A percentile compares a stretch with the other conserved stretches of the same genome.
Evolutionary conservation across 2,888 invertebrate genomes (phyloP).

Genomic region (Scaptomyza parva): DNA sequence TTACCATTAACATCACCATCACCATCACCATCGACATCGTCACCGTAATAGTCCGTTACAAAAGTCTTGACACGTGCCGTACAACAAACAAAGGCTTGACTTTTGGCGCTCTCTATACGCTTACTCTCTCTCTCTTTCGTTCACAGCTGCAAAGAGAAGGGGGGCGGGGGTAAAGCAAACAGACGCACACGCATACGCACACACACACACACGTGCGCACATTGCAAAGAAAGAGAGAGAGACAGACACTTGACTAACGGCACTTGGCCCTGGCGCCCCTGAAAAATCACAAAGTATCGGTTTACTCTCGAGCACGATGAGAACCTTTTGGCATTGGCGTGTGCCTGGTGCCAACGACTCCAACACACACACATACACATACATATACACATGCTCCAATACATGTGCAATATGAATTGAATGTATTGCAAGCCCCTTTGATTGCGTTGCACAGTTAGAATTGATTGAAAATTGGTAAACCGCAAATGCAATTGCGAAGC

Average conservation of each 20-base stretch:
- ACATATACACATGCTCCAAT: neutral
- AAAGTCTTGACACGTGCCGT: conserved; percentile 58
- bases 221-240: neutral
- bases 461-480: conserved; percentile 73
- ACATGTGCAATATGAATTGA: conserved; percentile 1
- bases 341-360: conserved; percentile 54
- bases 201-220: conserved; percentile 4
- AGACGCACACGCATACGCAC: conserved; percentile 13
- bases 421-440: conserved; percentile 22
- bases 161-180: conserved; percentile 34
- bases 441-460: conserved; percentile 70
- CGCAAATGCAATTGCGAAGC: conserved; percentile 74
- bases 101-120: conserved; percentile 41
- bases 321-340: conserved; percentile 77
- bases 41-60: conserved; percentile 16
- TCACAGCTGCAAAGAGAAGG: neutral
- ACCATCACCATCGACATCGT: neutral
- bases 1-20: neutral
- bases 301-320: conserved; percentile 38
- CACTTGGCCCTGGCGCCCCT: conserved; percentile 48
- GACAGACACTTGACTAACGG: conserved; percentile 57
- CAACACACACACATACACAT: neutral
- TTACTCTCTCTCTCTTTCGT: no score
- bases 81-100: conserved; percentile 72
- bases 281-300: conserved; percentile 26